These are phyloP conservation scores for Hepsetus odoe DNA, from an alignment of 2,113 vertebrate species.

Conservation along the genomic window DNA sequence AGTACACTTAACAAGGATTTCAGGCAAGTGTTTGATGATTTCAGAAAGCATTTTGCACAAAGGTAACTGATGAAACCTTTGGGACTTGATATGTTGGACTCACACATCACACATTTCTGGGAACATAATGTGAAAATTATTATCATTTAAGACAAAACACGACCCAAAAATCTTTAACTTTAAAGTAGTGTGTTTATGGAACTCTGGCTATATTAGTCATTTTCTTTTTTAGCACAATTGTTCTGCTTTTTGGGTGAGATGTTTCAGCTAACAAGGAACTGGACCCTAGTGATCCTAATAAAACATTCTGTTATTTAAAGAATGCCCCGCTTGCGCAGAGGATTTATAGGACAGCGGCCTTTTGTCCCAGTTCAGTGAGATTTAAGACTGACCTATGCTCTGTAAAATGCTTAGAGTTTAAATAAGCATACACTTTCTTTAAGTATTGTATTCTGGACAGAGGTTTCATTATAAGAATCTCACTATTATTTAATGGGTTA, in stretches of 20 bases:
- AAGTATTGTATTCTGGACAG: not conserved
- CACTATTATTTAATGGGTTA: not conserved
- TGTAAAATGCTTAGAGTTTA: not conserved
- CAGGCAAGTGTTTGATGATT: too few relatives aligned
- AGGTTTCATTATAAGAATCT: too few relatives aligned
- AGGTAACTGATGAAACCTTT: too few relatives aligned
- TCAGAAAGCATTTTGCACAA: too few relatives aligned
- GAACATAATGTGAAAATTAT: not conserved
- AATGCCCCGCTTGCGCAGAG: not conserved
- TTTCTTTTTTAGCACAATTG: not conserved
- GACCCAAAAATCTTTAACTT: too few relatives aligned
- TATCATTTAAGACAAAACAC: not conserved
- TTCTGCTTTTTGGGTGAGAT: not conserved
- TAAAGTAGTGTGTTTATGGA: constrained; percentile 5
- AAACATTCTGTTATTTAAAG: constrained; percentile 9
- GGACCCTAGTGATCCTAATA: not conserved
- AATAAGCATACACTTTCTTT: not conserved
- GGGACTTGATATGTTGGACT: too few relatives aligned
- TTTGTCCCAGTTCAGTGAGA: constrained; percentile 4
- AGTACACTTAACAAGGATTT: too few relatives aligned
- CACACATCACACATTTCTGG: too few relatives aligned
- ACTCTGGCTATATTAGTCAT: not conserved
- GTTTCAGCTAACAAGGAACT: not conserved
- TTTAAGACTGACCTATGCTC: constrained; percentile 3
- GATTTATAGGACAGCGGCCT: constrained; percentile 9